phyloP scores from a whole-genome alignment of 1,140 invertebrate genomes.

The Cotesia glomerata region DNA sequence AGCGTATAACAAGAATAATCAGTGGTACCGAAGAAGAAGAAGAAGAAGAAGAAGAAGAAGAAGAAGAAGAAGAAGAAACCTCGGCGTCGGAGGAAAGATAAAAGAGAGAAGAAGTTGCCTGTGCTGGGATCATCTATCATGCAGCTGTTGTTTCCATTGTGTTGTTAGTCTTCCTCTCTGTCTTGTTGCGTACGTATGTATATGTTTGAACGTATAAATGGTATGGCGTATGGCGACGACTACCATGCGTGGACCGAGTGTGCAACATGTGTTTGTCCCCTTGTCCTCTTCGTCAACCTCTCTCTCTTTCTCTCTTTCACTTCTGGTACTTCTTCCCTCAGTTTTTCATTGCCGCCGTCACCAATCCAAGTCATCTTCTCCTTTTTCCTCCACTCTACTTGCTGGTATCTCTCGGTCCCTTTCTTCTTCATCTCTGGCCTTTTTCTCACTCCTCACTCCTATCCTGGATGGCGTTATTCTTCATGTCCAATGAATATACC shows the following conservation, averaged over 20 bases:
- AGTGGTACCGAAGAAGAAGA: background rate
- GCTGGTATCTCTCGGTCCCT: constrained; percentile 34
- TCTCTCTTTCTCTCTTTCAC: constrained; percentile 22
- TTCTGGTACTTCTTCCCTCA: background rate
- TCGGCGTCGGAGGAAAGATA: background rate
- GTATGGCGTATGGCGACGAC: constrained; percentile 7
- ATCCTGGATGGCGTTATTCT: background rate
- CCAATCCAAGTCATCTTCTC: background rate
- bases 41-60: constrained; percentile 14
- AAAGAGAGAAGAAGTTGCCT: constrained; percentile 30
- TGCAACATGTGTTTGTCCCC: constrained; percentile 59
- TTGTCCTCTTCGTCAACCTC: constrained; percentile 36
- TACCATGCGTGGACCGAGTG: constrained; percentile 42
- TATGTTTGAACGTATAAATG: constrained; percentile 2
- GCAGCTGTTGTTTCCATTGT: constrained; percentile 63
- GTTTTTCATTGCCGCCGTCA: background rate
- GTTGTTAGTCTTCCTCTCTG: constrained; percentile 60
- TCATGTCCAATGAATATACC: background rate
- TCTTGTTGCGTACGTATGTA: constrained; percentile 17
- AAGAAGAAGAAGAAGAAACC: constrained; percentile 5
- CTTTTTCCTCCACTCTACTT: constrained; percentile 18
- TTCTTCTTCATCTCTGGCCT: constrained; percentile 20
- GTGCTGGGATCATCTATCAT: constrained; percentile 55
- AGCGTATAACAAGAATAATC: no score
- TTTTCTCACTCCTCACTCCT: background rate